Evolutionary conservation across 2,797 vertebrate genomes (phyloP).

Genomic region (Novumbra hubbsi): DNA sequence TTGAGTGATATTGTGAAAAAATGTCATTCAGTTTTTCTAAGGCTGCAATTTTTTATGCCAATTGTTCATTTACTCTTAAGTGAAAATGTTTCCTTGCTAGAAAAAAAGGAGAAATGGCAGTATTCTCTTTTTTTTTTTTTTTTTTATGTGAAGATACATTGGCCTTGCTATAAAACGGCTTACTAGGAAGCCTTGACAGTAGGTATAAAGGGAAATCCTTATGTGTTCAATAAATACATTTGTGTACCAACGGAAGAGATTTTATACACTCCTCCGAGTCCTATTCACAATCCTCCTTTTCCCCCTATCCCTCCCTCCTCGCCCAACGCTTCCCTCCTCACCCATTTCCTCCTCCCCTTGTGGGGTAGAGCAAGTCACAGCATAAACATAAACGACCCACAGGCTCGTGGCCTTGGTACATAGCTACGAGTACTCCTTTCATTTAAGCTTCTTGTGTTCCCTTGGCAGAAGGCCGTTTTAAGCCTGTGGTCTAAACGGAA

Average conservation of each 20-base stretch:
- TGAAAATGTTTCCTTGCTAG: background rate
- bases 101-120: background rate
- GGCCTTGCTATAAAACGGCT: background rate
- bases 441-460: background rate
- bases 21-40: background rate
- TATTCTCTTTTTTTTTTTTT: background rate
- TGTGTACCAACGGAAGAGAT: slow-evolving; percentile 36
- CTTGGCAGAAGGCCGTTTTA: too few relatives aligned
- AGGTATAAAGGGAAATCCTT: slow-evolving; percentile 25
- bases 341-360: background rate
- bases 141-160: slow-evolving; percentile 10
- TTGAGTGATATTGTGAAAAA: background rate
- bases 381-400: background rate
- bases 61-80: background rate
- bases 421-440: background rate
- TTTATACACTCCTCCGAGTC: slow-evolving; percentile 18
- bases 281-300: too few relatives aligned
- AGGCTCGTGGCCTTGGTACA: background rate
- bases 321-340: background rate
- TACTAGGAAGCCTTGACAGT: slow-evolving; percentile 5
- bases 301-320: background rate
- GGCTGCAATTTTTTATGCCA: background rate
- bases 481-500: background rate
- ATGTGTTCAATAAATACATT: slow-evolving; percentile 33
- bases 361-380: background rate